phyloP scores from a whole-genome alignment of 2,113 vertebrate genomes.

The Zosterops borbonicus region DNA sequence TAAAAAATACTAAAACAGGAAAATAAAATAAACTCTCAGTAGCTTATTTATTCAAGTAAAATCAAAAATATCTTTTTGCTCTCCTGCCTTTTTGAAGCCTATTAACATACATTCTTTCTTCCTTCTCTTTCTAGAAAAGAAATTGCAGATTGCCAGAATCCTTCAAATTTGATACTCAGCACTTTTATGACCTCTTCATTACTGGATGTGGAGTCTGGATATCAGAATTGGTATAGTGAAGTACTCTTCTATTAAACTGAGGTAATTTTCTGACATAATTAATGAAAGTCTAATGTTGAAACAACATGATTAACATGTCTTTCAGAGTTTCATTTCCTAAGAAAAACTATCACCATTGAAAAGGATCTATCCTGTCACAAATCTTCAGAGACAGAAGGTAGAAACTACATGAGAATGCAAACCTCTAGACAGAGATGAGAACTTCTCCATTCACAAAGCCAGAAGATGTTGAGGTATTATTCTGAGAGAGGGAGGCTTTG shows the following conservation, averaged over 20 bases:
- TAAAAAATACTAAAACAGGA: neutral
- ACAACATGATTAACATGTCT: neutral
- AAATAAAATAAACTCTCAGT: constrained; percentile 24
- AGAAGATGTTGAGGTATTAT: neutral
- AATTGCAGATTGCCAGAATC: neutral
- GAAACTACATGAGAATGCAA: neutral
- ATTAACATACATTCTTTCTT: neutral
- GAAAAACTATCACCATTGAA: neutral
- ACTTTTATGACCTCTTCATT: neutral
- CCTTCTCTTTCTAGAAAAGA: constrained; percentile 27
- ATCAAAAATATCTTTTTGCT: neutral
- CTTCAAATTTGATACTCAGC: neutral
- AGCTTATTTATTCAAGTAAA: constrained; percentile 14
- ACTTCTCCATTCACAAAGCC: neutral
- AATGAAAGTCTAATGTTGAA: neutral
- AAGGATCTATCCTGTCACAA: neutral
- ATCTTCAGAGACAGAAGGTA: neutral
- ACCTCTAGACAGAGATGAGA: neutral
- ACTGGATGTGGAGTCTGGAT: constrained; percentile 27
- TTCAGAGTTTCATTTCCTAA: neutral
- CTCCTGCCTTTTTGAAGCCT: neutral
- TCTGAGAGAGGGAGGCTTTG: neutral
- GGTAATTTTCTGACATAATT: constrained; percentile 35
- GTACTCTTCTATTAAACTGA: neutral
- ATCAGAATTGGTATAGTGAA: neutral